Conservation (phyloP, 2,888 invertebrate genomes). For the Acanthosoma haemorrhoidale region DNA sequence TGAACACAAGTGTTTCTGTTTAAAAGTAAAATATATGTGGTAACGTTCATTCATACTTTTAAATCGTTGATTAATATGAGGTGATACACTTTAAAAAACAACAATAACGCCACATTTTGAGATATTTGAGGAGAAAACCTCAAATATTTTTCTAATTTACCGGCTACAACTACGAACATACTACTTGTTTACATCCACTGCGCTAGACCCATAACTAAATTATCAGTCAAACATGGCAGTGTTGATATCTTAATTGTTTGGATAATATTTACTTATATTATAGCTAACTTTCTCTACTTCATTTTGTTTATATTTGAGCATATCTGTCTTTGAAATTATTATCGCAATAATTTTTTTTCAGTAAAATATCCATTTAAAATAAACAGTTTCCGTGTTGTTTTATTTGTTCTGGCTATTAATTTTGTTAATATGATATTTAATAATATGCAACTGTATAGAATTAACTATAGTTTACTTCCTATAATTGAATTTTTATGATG, state of each 20-base stretch:
- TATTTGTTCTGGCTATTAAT: no score
- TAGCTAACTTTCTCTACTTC: no score
- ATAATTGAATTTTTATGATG: no score
- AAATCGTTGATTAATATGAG: not conserved
- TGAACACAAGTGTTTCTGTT: constrained; percentile 6
- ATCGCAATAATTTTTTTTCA: no score
- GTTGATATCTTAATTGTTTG: not conserved
- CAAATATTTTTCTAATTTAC: constrained; percentile 7
- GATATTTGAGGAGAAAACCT: constrained; percentile 11
- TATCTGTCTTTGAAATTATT: no score
- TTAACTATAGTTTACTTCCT: no score
- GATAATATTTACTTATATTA: no score
- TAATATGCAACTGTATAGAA: no score
- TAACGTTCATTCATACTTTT: constrained; percentile 19
- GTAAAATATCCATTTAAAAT: no score
- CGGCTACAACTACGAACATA: constrained; percentile 14
- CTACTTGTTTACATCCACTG: constrained; percentile 23
- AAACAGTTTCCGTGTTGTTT: no score
- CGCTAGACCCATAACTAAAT: not conserved
- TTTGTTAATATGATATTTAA: no score
- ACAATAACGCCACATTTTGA: not conserved
- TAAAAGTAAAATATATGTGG: not conserved
- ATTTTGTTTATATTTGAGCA: no score
- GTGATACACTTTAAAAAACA: not conserved
- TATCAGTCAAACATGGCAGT: constrained; percentile 12